Evolutionary conservation across 2,113 vertebrate genomes (phyloP).

Genomic region (Corythornis vintsioides): DNA sequence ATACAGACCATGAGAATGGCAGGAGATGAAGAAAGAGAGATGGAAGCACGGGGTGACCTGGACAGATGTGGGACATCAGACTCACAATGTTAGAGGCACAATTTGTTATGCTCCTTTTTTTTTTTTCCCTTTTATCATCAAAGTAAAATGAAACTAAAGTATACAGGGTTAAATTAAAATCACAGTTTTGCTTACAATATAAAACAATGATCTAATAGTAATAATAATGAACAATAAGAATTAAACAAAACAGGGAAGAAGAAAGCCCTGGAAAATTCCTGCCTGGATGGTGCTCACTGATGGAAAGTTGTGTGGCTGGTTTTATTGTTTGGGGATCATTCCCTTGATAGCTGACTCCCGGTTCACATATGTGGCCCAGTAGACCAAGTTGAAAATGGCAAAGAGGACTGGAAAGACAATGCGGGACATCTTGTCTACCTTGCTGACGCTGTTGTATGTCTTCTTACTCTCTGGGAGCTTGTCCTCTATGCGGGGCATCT

Average conservation of each 20-base stretch:
- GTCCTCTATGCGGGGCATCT: slow-evolving; percentile 85
- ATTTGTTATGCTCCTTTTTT: slow-evolving; percentile 22
- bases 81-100: slow-evolving; percentile 51
- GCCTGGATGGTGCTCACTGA: slow-evolving; percentile 65
- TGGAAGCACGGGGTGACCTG: slow-evolving; percentile 24
- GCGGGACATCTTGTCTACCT: slow-evolving; percentile 99
- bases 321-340: slow-evolving; percentile 91
- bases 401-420: slow-evolving; percentile 98
- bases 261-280: slow-evolving; percentile 53
- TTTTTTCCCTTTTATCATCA: background rate
- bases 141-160: background rate
- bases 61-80: background rate
- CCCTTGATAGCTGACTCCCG: slow-evolving; percentile 92
- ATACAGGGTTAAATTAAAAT: slow-evolving; percentile 28
- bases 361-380: slow-evolving; percentile 98
- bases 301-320: slow-evolving; percentile 49
- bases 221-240: slow-evolving; percentile 15
- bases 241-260: slow-evolving; percentile 19
- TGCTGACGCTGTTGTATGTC: slow-evolving; percentile 99
- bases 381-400: slow-evolving; percentile 97
- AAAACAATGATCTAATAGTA: slow-evolving; percentile 12
- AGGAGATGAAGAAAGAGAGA: background rate
- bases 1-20: background rate
- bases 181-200: slow-evolving; percentile 51
- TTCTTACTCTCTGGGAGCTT: slow-evolving; percentile 90